Percentiles rank a stretch among this genome's conserved stretches.
These are phyloP conservation scores for Entomyzon cyanotis DNA, from an alignment of 2,113 vertebrate species.

Conservation along the genomic window DNA sequence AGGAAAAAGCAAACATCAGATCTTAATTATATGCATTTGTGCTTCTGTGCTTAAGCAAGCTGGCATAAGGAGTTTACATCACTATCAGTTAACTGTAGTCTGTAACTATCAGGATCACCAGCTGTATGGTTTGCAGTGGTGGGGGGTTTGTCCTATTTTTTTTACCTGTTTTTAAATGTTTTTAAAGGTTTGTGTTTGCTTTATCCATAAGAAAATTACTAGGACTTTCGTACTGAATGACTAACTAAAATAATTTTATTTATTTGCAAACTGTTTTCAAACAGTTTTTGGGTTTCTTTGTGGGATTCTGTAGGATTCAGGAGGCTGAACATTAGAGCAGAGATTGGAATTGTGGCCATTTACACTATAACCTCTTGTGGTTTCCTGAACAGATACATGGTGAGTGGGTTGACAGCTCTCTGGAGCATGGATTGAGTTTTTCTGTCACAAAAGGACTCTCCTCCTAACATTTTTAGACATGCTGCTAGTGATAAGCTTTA, in stretches of 20 bases:
- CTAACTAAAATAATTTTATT: background rate
- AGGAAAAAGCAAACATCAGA: slow-evolving; percentile 74
- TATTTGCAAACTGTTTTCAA: background rate
- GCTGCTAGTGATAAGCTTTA: background rate
- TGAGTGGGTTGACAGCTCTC: background rate
- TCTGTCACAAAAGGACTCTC: background rate
- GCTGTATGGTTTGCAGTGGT: slow-evolving; percentile 14
- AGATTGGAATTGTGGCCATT: background rate
- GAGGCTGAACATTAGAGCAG: background rate
- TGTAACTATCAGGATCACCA: slow-evolving; percentile 52
- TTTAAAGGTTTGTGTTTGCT: slow-evolving; percentile 29
- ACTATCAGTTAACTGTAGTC: slow-evolving; percentile 65
- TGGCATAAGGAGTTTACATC: slow-evolving; percentile 69
- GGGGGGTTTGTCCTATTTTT: background rate
- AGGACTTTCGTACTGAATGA: background rate
- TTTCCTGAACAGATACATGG: background rate
- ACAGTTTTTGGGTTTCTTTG: background rate
- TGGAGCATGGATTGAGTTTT: background rate
- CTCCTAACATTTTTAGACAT: background rate
- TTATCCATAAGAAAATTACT: background rate
- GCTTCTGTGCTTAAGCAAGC: slow-evolving; percentile 66
- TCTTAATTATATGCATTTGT: slow-evolving; percentile 75
- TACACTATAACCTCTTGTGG: background rate
- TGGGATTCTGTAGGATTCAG: background rate
- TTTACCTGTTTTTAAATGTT: background rate